Conservation (phyloP, 2,888 invertebrate genomes). For the Leptura quadrifasciata region DNA sequence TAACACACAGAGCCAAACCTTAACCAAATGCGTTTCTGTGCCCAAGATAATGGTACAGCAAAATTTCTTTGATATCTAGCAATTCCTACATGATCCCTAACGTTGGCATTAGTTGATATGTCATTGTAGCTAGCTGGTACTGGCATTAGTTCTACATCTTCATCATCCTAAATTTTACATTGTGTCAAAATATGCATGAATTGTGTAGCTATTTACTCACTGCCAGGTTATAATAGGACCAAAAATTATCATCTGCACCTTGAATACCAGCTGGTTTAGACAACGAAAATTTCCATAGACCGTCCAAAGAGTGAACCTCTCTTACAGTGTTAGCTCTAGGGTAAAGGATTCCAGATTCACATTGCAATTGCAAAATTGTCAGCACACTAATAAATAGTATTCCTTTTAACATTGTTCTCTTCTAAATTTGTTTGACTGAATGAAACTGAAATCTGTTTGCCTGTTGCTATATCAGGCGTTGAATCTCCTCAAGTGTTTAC, state of each 20-base stretch:
- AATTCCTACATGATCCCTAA: constrained; percentile 94
- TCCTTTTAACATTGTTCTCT: background rate
- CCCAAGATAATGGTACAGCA: constrained; percentile 86
- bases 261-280: background rate
- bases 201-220: background rate
- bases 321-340: constrained; percentile 77
- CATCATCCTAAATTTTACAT: constrained; percentile 22
- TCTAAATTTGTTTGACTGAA: background rate
- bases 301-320: constrained; percentile 84
- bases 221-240: background rate
- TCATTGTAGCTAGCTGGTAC: constrained; percentile 98
- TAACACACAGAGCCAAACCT: constrained; percentile 95
- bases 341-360: constrained; percentile 53
- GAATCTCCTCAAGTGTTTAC: background rate
- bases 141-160: constrained; percentile 87
- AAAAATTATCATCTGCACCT: background rate
- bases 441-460: too few relatives aligned
- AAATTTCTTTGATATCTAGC: constrained; percentile 95
- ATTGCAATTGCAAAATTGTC: background rate
- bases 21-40: constrained; percentile 82
- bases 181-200: background rate
- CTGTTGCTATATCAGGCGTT: background rate
- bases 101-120: constrained; percentile 84
- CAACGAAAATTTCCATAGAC: constrained; percentile 83
- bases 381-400: background rate